Evolutionary conservation across 2,888 invertebrate species (phyloP), one percentile per base, ranked within the genome.

Genomic region (Cataglyphis rosenhaueri): DNA sequence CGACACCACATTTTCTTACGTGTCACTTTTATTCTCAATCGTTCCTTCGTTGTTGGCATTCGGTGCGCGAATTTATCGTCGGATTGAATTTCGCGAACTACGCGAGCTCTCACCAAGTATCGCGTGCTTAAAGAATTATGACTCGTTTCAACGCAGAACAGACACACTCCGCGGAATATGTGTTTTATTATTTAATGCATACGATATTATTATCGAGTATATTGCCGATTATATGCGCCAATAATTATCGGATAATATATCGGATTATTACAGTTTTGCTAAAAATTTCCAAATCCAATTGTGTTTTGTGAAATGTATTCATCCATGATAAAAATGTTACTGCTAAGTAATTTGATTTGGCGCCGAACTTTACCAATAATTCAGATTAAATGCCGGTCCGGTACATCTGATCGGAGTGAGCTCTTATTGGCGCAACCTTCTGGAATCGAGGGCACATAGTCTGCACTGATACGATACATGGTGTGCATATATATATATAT

Each of bases 11-110:
- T 41, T 18, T 29, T n/a, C 55, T 78, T 64, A 68, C 83, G 21
- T 57, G 48, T 65, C 44, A 64, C 64, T 44, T 71, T 70, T 65
- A 8, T 78, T 21, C 21, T 21, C 21, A 79, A 83, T 74, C 35
- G 41, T 74, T 61, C 76, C 41, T 88, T 85, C 85, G 88, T 88
- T 88, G 88, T 88, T 84, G 81, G 65, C 84, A 66, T 84, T 84
- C 76, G 73, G 74, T 82, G 29, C 48, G 81, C 75, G 57, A 83
- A 83, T 44, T 59, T 64, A 82, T 55, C 48, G 41, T 75, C 65
- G 52, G 32, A 73, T 70, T 64, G 52, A 32, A 73, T 66, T 41
- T 44, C 61, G 44, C 76, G 18, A 76, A 70, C 41, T 78, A 32
- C 41, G 57, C 74, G 74, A 59, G 44, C 78, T 71, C 41, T 78